A percentile compares a stretch with the other conserved stretches of the same genome.
phyloP scores from a whole-genome alignment of 2,888 invertebrate genomes.

The Drosophila vallismaia region DNA sequence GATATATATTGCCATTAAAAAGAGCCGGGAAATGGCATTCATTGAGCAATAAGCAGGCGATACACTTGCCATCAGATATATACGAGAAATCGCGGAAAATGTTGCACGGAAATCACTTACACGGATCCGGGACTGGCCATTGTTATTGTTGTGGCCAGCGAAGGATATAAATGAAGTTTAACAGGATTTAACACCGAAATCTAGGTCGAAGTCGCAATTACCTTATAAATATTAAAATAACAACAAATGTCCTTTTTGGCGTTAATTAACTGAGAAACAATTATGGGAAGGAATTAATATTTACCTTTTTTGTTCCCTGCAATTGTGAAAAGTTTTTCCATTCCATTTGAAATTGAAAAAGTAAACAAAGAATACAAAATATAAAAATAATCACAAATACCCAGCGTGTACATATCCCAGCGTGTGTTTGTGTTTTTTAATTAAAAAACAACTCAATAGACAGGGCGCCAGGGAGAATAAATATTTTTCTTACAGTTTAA shows the following conservation, averaged over 20 bases:
- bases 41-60: slow-evolving; percentile 31
- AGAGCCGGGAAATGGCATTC: slow-evolving; percentile 26
- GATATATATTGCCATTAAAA: slow-evolving; percentile 27
- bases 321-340: slow-evolving; percentile 1
- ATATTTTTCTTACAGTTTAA: slow-evolving; percentile 39
- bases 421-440: slow-evolving; percentile 31
- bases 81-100: slow-evolving; percentile 8
- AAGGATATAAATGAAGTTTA: slow-evolving; percentile 47
- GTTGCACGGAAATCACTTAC: slow-evolving; percentile 68
- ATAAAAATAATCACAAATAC: slow-evolving; percentile 35
- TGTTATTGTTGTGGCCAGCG: slow-evolving; percentile 24
- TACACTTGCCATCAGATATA: slow-evolving; percentile 23
- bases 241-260: not conserved
- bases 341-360: slow-evolving; percentile 55
- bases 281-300: slow-evolving; percentile 8
- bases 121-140: slow-evolving; percentile 38
- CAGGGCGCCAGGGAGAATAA: slow-evolving; percentile 25
- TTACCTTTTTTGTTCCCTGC: slow-evolving; percentile 14
- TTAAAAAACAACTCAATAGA: slow-evolving; percentile 35
- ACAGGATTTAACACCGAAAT: not conserved
- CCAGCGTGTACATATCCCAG: too few species aligned
- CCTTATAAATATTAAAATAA: not conserved
- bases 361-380: slow-evolving; percentile 57
- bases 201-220: not conserved
- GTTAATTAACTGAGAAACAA: slow-evolving; percentile 3